phyloP scores from a whole-genome alignment of 2,888 invertebrate species.

The Zootermopsis nevadensis region DNA sequence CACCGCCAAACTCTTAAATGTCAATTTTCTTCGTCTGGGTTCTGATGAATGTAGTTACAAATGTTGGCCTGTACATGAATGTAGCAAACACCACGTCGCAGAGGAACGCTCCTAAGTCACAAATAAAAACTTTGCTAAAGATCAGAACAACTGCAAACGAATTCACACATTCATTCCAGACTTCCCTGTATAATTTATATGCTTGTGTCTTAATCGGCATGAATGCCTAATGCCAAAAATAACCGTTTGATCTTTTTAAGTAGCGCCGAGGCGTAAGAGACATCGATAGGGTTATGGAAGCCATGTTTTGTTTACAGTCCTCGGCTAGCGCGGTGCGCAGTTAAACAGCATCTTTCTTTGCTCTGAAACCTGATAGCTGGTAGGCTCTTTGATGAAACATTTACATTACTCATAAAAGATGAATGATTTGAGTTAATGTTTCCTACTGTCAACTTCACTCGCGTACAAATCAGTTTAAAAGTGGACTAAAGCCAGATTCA shows the following conservation, averaged over 20 bases:
- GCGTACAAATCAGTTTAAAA: too few relatives aligned
- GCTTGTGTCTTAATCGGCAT: conserved; percentile 2
- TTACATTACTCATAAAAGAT: neutral
- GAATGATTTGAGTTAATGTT: neutral
- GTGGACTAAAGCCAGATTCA: too few relatives aligned
- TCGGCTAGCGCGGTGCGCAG: neutral
- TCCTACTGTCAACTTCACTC: too few relatives aligned
- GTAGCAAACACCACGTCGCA: too few relatives aligned
- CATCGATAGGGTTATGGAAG: neutral
- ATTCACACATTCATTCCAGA: neutral
- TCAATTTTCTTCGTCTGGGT: too few relatives aligned
- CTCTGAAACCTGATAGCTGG: neutral
- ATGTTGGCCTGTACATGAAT: too few relatives aligned
- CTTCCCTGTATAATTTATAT: conserved; percentile 2
- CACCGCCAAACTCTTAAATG: too few relatives aligned
- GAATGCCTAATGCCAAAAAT: neutral
- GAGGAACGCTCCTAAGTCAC: too few relatives aligned
- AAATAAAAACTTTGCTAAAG: too few relatives aligned
- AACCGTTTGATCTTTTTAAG: conserved; percentile 14
- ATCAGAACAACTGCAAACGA: too few relatives aligned
- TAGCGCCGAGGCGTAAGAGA: neutral
- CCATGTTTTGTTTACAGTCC: neutral
- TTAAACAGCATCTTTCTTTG: neutral
- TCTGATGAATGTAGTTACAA: too few relatives aligned
- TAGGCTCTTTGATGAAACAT: neutral